Evolutionary conservation across 1,140 invertebrate species (phyloP).

Genomic region (Tetragonula clypearis): DNA sequence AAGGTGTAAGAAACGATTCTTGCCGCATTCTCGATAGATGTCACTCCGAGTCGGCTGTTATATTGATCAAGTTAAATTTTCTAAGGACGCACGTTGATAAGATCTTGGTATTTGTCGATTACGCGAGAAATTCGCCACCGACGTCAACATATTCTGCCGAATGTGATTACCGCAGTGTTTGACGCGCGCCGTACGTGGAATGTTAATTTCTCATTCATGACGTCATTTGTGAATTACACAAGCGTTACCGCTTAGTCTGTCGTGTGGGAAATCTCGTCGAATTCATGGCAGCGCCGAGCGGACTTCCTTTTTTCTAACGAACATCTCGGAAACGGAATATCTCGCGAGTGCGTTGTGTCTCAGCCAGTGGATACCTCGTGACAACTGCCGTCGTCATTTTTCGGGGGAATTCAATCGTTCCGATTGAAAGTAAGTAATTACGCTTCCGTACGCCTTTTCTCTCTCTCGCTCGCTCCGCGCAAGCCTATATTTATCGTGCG

Average conservation of each 20-base stretch:
- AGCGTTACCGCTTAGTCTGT: conserved; percentile 69
- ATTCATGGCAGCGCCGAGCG: conserved; percentile 29
- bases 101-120: conserved; percentile 63
- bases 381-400: not conserved
- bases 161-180: conserved; percentile 9
- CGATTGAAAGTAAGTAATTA: conserved; percentile 30
- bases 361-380: not conserved
- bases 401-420: not conserved
- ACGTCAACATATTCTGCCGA: conserved; percentile 38
- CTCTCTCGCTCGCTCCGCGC: not conserved
- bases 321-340: not conserved
- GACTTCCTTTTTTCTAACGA: conserved; percentile 36
- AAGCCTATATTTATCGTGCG: conserved; percentile 44
- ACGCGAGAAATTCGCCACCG: conserved; percentile 34
- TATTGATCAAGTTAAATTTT: conserved; percentile 72
- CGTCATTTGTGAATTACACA: conserved; percentile 71
- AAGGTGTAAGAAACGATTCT: conserved; percentile 8
- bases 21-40: conserved; percentile 59
- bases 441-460: not conserved
- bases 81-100: conserved; percentile 66
- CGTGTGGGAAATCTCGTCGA: conserved; percentile 69
- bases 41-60: conserved; percentile 50
- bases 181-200: conserved; percentile 11
- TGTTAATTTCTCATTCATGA: conserved; percentile 63
- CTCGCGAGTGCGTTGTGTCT: not conserved